Percentiles rank a stretch among this genome's conserved stretches.
Conservation (phyloP, 1,140 invertebrate species). For the Drosophila kepulauana region DNA sequence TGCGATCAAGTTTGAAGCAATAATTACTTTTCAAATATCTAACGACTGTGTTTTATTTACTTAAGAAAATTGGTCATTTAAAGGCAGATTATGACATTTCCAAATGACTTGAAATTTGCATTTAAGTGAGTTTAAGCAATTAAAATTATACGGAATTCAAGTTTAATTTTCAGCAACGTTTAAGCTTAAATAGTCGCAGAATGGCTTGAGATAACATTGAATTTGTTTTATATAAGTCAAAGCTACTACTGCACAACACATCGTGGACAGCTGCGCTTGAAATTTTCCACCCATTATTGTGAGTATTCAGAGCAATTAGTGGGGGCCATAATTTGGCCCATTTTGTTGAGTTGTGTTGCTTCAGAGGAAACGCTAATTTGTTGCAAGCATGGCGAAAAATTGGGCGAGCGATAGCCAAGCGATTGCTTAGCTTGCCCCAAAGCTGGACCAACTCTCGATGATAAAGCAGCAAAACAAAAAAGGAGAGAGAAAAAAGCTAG, state of each 20-base stretch:
- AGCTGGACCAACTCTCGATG: conserved; percentile 50
- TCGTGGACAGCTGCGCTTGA: conserved; percentile 7
- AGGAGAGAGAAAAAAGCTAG: conserved; percentile 31
- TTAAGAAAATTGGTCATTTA: no score
- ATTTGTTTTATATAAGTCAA: background rate
- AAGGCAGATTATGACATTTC: no score
- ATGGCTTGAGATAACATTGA: conserved; percentile 4
- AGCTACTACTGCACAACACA: background rate
- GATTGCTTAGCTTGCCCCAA: conserved; percentile 9
- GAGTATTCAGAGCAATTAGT: conserved; percentile 29
- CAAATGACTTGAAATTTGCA: no score
- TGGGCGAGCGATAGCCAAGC: conserved; percentile 64
- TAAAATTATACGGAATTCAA: no score
- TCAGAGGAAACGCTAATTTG: conserved; percentile 70
- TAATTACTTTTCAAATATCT: no score
- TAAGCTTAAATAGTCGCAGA: background rate
- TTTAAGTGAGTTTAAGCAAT: no score
- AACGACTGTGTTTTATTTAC: no score
- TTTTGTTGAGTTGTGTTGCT: conserved; percentile 36
- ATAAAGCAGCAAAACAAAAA: conserved; percentile 56
- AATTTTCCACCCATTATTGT: conserved; percentile 9
- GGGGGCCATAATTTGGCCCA: conserved; percentile 28
- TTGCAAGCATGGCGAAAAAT: conserved; percentile 75
- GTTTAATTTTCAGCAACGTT: background rate
- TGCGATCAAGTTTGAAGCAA: no score